A percentile compares a stretch with the other conserved stretches of the same genome.
Conservation (phyloP, 2,888 invertebrate species). For the Ochlodes sylvanus region DNA sequence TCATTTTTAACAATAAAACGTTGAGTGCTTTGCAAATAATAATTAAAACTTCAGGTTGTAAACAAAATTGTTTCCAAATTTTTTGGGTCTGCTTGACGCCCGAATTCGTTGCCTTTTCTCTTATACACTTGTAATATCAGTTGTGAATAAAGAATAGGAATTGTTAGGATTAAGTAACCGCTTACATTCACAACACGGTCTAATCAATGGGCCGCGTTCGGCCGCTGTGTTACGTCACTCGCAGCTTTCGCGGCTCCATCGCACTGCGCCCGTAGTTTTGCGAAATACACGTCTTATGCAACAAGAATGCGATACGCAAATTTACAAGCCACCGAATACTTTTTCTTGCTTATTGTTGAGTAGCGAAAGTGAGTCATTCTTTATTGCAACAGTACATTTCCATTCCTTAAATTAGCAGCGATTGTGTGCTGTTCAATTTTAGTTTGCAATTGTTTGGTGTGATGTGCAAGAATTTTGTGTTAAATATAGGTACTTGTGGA, state of each 20-base stretch:
- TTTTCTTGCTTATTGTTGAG: conserved; percentile 45
- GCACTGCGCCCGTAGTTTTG: conserved; percentile 50
- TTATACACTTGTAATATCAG: conserved; percentile 24
- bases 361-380: conserved; percentile 25
- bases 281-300: conserved; percentile 76
- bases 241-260: conserved; percentile 68
- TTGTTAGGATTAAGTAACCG: conserved; percentile 67
- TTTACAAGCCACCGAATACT: conserved; percentile 57
- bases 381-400: conserved; percentile 7
- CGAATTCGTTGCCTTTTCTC: not conserved
- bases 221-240: conserved; percentile 67
- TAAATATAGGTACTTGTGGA: too few species aligned
- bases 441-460: not conserved
- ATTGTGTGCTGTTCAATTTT: not conserved
- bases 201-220: conserved; percentile 76
- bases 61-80: too few species aligned
- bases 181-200: conserved; percentile 70
- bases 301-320: conserved; percentile 69
- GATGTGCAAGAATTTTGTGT: not conserved
- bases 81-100: too few species aligned
- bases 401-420: not conserved
- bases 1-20: too few species aligned
- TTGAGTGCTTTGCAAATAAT: too few species aligned
- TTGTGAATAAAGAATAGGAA: conserved; percentile 47
- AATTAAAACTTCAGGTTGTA: too few species aligned